Evolutionary conservation across 2,888 invertebrate genomes (phyloP).

Genomic region (Pollenia amentaria): DNA sequence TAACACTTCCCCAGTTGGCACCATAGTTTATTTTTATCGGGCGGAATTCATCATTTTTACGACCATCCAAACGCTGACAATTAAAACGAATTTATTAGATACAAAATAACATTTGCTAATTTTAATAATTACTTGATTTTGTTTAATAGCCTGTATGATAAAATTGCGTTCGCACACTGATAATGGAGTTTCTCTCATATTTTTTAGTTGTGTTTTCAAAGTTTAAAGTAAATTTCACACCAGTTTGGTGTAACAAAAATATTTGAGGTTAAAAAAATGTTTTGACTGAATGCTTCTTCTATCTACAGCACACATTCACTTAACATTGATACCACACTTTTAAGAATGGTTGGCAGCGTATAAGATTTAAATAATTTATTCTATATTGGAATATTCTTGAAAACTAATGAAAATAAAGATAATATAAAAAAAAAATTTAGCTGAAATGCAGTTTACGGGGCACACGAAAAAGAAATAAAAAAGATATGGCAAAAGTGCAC

Average conservation of each 20-base stretch:
- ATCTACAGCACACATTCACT: not conserved
- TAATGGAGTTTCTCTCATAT: slow-evolving; percentile 88
- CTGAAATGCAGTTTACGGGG: not conserved
- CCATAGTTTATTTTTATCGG: slow-evolving; percentile 90
- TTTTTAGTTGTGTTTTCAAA: slow-evolving; percentile 72
- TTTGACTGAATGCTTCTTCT: slow-evolving; percentile 52
- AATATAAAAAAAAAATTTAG: too few species aligned
- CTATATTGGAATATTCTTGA: too few species aligned
- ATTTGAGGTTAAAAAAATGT: slow-evolving; percentile 56
- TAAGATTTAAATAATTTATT: not conserved
- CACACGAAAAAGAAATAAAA: too few species aligned
- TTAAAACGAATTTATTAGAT: not conserved
- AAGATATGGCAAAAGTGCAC: too few species aligned
- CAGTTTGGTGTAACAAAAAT: not conserved
- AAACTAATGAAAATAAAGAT: too few species aligned
- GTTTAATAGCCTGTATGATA: slow-evolving; percentile 87
- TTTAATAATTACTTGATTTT: slow-evolving; percentile 86
- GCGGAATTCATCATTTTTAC: slow-evolving; percentile 90
- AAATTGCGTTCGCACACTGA: slow-evolving; percentile 91
- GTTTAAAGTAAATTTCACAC: not conserved
- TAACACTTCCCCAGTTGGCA: slow-evolving; percentile 92
- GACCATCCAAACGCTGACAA: slow-evolving; percentile 91
- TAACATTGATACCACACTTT: not conserved
- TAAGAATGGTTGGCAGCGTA: not conserved
- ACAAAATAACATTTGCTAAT: not conserved